Base-by-base conservation (phyloP, 2,113 vertebrate species). In the Phylloscopus whistleri region DNA sequence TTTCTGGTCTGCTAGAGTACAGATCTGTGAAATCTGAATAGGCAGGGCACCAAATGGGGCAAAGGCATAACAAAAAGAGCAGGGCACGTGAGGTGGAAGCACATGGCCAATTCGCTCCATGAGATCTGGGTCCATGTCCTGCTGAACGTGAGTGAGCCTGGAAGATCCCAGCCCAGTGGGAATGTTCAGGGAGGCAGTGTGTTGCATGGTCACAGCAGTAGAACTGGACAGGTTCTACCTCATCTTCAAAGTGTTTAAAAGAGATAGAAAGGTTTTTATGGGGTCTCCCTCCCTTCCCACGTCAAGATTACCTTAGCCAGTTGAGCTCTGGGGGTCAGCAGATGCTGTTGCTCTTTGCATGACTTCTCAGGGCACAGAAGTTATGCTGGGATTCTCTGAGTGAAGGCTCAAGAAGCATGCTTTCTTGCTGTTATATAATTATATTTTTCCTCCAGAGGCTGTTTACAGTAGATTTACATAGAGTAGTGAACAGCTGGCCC, bases 121-220 rank as follows among this genome's bases (percentile, higher is more conserved):
- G 1, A 43, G 26, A 33, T 67, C 30, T 46, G 21, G 3, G 2
- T 18, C 41, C 24, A 7, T 0, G 0, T 60, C 62, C 37, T 14
- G 7, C 63, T 6, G 3, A 56, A 74, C 0, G 0, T 20, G 15
- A 58, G 11, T 11, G n/a, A 51, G 55, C 41, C 11, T 21, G 51
- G n/a, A 75, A 67, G 31, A 66, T 33, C 41, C 35, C 55, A 58
- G 23, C 39, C 12, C 51, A 55, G 20, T 5, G 15, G 70, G n/a
- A 60, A 59, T 1, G 0, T 11, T 20, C 19, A 63, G n/a, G 31
- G n/a, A 0, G 0, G 19, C 0, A 0, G 4, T 0, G 1, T 12
- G 14, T 37, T 55, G 23, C 9, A 24, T 13, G 19, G 33, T 18
- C 39, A 16, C 22, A 22, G 39, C 52, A 76, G 37, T 3, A 49